phyloP scores from a whole-genome alignment of 2,797 vertebrate species.

The Sphaeramia orbicularis region DNA sequence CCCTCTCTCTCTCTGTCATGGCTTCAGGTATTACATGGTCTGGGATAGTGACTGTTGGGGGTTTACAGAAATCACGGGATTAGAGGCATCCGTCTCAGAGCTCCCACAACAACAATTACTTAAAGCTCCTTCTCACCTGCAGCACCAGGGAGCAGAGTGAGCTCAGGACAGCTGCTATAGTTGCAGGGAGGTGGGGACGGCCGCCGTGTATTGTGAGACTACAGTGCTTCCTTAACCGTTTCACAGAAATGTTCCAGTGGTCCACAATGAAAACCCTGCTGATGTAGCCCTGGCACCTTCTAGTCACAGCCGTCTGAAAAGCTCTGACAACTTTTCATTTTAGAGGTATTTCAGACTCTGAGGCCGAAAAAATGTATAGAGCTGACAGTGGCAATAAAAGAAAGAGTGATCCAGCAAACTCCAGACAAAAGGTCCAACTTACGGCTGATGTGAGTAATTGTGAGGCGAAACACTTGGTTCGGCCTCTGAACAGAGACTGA shows the following conservation, averaged over 20 bases:
- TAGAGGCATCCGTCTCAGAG: slow-evolving; percentile 61
- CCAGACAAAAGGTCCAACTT: neutral
- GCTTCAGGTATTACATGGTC: slow-evolving; percentile 56
- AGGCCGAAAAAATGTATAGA: slow-evolving; percentile 15
- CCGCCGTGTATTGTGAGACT: slow-evolving; percentile 36
- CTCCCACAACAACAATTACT: slow-evolving; percentile 73
- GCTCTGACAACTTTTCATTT: slow-evolving; percentile 36
- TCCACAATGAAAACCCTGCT: slow-evolving; percentile 25
- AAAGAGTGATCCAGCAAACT: neutral
- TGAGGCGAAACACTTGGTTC: neutral
- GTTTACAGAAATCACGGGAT: slow-evolving; percentile 71
- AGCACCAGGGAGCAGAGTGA: slow-evolving; percentile 40
- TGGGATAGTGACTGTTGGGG: slow-evolving; percentile 48
- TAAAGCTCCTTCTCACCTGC: slow-evolving; percentile 54
- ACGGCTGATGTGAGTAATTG: neutral
- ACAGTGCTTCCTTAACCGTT: slow-evolving; percentile 52
- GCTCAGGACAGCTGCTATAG: slow-evolving; percentile 33
- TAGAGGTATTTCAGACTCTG: slow-evolving; percentile 9
- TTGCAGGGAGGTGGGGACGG: neutral
- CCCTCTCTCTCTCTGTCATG: slow-evolving; percentile 14
- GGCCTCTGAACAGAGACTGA: neutral
- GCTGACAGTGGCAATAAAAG: slow-evolving; percentile 6
- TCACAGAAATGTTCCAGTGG: slow-evolving; percentile 48
- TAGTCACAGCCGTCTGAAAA: slow-evolving; percentile 14
- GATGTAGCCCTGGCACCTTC: slow-evolving; percentile 11